Evolutionary conservation across 1,140 invertebrate species (phyloP), one percentile per base, ranked within the genome.

Genomic region (Drosophila novamexicana): DNA sequence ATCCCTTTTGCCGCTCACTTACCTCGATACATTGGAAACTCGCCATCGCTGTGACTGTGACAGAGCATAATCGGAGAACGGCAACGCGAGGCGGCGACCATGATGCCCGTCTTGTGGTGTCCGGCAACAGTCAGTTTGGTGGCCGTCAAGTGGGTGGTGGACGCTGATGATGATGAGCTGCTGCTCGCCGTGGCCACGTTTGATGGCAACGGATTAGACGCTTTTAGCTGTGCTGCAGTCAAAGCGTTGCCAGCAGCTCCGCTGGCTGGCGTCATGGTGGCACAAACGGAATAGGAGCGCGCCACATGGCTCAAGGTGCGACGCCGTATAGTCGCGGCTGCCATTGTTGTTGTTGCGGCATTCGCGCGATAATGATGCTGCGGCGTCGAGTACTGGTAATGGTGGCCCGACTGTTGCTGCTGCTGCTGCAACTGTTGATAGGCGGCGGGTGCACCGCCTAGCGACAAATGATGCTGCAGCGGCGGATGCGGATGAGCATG

Each of bases 11-110:
- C 6, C 12, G 6, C 37, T 7, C 40, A 93, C 77, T 86, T 53
- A 92, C 91, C 91, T 92, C 91, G 93, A 92, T 96, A 96, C 92
- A 96, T 95, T 77, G 96, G 96, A 93, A 96, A 96, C 93, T 96
- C 96, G 84, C 96, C 95, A 89, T 96, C 96, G 90, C 95, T 96
- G 93, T 96, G 95, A 91, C 95, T 96, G 93, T 96, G 95, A 54
- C 95, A 96, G 81, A 96, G 93, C 95, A 96, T 96, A 94, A 96
- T 96, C 70, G 94, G 93, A 79, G 93, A 93, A 91, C 94, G 94
- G 83, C 93, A 94, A 89, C 94, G 94, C 76, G 79, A 77, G 8
- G 83, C 86, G n/a, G 82, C 86, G 16, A 90, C 81, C 79, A 86
- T 69, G 37, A 91, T 85, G 69, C 79, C 90, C 10, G 74, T 78